These are phyloP conservation scores for Heliconius melpomene DNA, from an alignment of 1,140 invertebrate genomes.

Conservation along the genomic window DNA sequence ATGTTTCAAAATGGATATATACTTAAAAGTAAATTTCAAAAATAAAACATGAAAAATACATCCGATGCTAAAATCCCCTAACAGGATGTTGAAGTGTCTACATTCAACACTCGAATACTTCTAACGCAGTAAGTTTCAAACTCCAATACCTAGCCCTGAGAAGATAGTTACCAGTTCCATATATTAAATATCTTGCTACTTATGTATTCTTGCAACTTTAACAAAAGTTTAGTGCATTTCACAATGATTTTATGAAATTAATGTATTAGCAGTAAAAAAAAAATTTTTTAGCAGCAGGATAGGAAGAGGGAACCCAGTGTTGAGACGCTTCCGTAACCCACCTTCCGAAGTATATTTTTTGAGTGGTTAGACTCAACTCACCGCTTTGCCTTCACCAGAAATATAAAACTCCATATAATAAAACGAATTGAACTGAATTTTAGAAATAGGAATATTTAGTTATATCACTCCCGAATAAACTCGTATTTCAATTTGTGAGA, in stretches of 20 bases:
- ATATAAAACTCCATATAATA: too few relatives aligned
- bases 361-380: too few relatives aligned
- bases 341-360: too few relatives aligned
- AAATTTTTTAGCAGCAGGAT: too few relatives aligned
- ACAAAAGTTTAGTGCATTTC: not conserved
- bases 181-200: slow-evolving; percentile 9
- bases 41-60: not conserved
- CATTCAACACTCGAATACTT: slow-evolving; percentile 4
- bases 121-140: slow-evolving; percentile 3
- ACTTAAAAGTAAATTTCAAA: not conserved
- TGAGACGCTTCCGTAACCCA: too few relatives aligned
- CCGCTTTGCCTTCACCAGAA: too few relatives aligned
- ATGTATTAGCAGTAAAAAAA: too few relatives aligned
- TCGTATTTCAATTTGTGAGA: not conserved
- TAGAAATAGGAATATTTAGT: not conserved
- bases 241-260: not conserved
- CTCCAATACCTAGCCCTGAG: not conserved
- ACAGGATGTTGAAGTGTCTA: slow-evolving; percentile 5
- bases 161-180: not conserved
- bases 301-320: too few relatives aligned
- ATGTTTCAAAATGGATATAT: not conserved
- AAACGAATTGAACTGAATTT: too few relatives aligned
- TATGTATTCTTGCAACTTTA: not conserved
- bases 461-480: not conserved
- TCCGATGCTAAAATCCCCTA: not conserved